Percentiles rank a stretch among this genome's conserved stretches.
These are phyloP conservation scores for Bombylius major DNA, from an alignment of 2,888 invertebrate genomes.

Conservation along the genomic window DNA sequence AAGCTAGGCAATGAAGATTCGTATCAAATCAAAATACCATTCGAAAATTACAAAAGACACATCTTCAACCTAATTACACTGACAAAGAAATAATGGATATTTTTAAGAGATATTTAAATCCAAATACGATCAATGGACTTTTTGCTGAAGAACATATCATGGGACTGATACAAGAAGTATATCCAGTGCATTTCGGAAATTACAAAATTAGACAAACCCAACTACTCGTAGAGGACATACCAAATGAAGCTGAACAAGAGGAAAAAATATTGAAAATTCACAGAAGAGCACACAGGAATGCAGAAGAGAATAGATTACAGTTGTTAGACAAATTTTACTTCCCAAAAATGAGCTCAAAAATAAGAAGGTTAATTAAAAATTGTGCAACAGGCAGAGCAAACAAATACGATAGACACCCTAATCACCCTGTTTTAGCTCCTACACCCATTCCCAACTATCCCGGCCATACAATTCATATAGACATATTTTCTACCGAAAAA, in stretches of 20 bases:
- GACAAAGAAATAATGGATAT: neutral
- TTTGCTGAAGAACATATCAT: neutral
- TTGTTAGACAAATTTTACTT: neutral
- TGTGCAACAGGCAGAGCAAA: too few species aligned
- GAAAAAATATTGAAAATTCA: conserved; percentile 9
- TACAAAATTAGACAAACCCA: conserved; percentile 6
- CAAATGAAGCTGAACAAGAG: conserved; percentile 7
- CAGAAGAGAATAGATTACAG: conserved; percentile 4
- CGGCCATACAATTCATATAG: too few species aligned
- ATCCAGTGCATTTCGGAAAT: neutral
- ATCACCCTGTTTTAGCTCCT: too few species aligned
- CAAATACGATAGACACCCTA: too few species aligned
- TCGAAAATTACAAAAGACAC: neutral
- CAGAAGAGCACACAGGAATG: conserved; percentile 9
- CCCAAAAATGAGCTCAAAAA: too few species aligned
- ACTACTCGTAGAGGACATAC: conserved; percentile 8
- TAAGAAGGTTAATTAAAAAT: too few species aligned
- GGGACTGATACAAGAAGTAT: conserved; percentile 1
- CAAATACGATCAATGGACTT: conserved; percentile 2
- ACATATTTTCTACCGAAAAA: too few species aligned
- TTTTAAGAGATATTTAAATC: conserved; percentile 1
- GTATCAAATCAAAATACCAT: neutral
- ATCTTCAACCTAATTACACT: neutral
- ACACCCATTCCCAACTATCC: too few species aligned
- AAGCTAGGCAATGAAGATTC: neutral